phyloP scores from a whole-genome alignment of 2,113 vertebrate species.

The Nasalis larvatus region DNA sequence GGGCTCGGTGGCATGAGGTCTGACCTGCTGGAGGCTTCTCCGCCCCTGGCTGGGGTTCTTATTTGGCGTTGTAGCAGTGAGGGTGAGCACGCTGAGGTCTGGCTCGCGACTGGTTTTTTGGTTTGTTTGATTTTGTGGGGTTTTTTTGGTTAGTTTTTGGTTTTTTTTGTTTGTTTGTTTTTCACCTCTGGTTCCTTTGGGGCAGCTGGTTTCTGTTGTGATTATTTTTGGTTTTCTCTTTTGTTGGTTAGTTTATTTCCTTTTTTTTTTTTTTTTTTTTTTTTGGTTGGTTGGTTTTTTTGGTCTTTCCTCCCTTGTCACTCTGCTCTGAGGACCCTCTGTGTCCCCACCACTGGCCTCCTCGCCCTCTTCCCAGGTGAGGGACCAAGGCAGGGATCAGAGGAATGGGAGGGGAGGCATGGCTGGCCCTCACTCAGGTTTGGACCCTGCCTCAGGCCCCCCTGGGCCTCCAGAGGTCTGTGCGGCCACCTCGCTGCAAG shows the following conservation, averaged over 20 bases:
- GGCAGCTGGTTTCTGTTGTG: slow-evolving; percentile 87
- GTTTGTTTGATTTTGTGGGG: slow-evolving; percentile 65
- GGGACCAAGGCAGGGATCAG: slow-evolving; percentile 72
- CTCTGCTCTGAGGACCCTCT: slow-evolving; percentile 58
- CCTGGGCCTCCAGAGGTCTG: slow-evolving; percentile 88
- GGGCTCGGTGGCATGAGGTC: slow-evolving; percentile 38
- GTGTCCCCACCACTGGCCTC: slow-evolving; percentile 78
- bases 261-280: slow-evolving; percentile 84
- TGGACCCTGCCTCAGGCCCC: slow-evolving; percentile 84
- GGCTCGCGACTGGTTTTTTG: slow-evolving; percentile 77
- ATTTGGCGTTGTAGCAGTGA: slow-evolving; percentile 75
- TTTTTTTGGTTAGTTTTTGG: slow-evolving; percentile 57
- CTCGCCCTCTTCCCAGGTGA: slow-evolving; percentile 79
- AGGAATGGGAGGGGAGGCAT: slow-evolving; percentile 75
- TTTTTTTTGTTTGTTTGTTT: slow-evolving; percentile 51
- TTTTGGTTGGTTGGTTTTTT: slow-evolving; percentile 75
- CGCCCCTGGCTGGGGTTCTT: slow-evolving; percentile 49
- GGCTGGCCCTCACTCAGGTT: slow-evolving; percentile 85
- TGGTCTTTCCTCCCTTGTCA: slow-evolving; percentile 68
- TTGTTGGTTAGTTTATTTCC: slow-evolving; percentile 84
- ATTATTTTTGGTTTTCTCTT: slow-evolving; percentile 91
- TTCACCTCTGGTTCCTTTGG: slow-evolving; percentile 81
- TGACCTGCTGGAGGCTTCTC: slow-evolving; percentile 7
- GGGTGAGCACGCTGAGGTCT: slow-evolving; percentile 68
- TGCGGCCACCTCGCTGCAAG: slow-evolving; percentile 88